Conservation (phyloP, 2,113 vertebrate species). For the Toxotes jaculatrix region DNA sequence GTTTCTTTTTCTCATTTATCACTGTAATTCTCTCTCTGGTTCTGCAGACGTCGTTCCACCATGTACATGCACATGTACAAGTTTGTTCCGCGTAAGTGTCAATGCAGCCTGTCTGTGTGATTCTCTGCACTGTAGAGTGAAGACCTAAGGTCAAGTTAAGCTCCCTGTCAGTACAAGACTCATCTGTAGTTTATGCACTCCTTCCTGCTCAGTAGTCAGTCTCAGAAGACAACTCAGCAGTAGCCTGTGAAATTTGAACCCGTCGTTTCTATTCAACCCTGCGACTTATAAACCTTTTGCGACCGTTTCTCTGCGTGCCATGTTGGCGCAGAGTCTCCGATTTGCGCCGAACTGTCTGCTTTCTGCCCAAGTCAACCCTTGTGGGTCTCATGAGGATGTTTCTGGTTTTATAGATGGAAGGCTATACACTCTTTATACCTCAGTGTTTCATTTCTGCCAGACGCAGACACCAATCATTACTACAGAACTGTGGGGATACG, state of each 20-base stretch:
- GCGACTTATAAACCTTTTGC: constrained; percentile 60
- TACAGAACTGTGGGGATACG: constrained; percentile 78
- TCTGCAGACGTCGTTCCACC: neutral
- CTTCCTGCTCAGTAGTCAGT: constrained; percentile 7
- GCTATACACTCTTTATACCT: constrained; percentile 72
- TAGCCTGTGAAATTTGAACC: constrained; percentile 59
- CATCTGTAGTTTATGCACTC: constrained; percentile 8
- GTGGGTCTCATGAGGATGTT: constrained; percentile 77
- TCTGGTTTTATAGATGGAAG: constrained; percentile 79
- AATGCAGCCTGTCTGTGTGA: neutral
- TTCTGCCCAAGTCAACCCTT: constrained; percentile 69
- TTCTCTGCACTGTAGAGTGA: neutral
- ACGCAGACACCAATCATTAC: constrained; percentile 84
- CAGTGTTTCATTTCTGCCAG: constrained; percentile 82
- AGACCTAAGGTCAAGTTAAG: neutral
- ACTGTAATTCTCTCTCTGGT: neutral
- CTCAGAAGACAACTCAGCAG: constrained; percentile 36
- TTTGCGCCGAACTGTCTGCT: constrained; percentile 76
- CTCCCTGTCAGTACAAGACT: constrained; percentile 5
- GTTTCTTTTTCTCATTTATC: neutral
- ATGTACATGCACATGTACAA: neutral
- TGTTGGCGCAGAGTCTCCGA: constrained; percentile 57
- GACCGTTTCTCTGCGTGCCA: constrained; percentile 46
- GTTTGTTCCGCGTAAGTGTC: constrained; percentile 3
- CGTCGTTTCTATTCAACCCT: constrained; percentile 52